Percentiles rank a stretch among this genome's conserved stretches.
Evolutionary conservation across 2,797 vertebrate genomes (phyloP).

Genomic region (Macropus fuliginosus): DNA sequence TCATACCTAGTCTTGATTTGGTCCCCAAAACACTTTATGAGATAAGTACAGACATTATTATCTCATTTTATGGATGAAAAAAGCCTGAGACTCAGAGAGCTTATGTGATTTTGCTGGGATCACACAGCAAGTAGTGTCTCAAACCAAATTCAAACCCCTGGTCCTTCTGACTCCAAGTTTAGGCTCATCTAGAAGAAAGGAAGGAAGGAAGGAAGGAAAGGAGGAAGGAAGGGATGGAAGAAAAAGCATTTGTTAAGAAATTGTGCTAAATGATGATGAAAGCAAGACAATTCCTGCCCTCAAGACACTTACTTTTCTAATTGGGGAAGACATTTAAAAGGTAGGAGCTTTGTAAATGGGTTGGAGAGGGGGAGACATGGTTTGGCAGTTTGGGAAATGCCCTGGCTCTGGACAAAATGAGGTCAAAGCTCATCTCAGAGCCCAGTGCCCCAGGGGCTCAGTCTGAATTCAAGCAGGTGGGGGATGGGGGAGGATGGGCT

Average conservation of each 20-base stretch:
- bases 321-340: background rate
- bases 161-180: background rate
- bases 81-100: background rate
- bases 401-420: background rate
- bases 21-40: background rate
- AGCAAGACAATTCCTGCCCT: background rate
- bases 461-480: no score
- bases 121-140: background rate
- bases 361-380: background rate
- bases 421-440: background rate
- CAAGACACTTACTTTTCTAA: background rate
- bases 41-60: background rate
- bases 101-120: background rate
- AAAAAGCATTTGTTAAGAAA: background rate
- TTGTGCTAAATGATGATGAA: background rate
- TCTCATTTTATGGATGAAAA: background rate
- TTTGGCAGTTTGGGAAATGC: background rate
- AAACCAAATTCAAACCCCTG: background rate
- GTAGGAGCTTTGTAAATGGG: background rate
- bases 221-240: background rate
- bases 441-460: no score
- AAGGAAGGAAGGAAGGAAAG: background rate
- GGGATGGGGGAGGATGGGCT: background rate
- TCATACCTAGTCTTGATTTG: background rate
- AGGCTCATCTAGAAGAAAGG: background rate